Percentiles rank a stretch among this genome's conserved stretches.
These are phyloP conservation scores for Neoascia interrupta DNA, from an alignment of 2,888 invertebrate species.

Conservation along the genomic window DNA sequence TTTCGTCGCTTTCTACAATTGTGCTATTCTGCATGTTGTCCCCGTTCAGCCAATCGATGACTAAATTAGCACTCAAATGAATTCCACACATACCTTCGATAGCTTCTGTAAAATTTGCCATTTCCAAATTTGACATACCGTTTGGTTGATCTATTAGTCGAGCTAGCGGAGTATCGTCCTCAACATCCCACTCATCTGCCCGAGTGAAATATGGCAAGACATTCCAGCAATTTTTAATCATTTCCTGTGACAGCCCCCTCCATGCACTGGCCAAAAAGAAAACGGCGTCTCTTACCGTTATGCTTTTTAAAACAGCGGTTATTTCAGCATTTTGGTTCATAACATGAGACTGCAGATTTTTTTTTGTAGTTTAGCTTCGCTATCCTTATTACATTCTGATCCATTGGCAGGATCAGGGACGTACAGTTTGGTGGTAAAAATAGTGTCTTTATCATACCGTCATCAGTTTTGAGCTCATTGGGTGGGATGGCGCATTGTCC, in stretches of 20 bases:
- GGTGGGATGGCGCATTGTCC: conserved; percentile 7
- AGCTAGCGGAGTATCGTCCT: conserved; percentile 5
- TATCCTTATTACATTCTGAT: neutral
- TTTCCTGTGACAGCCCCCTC: neutral
- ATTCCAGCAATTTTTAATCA: neutral
- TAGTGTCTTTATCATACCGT: conserved; percentile 4
- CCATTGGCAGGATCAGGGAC: too few species aligned
- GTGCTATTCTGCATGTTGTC: conserved; percentile 6
- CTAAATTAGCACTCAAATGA: neutral
- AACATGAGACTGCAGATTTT: neutral
- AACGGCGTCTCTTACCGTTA: neutral
- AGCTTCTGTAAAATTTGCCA: conserved; percentile 7
- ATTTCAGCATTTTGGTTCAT: neutral
- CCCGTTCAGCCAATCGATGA: neutral
- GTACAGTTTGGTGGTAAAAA: too few species aligned
- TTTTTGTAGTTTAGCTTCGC: too few species aligned
- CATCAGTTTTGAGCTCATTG: conserved; percentile 4
- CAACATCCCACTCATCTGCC: conserved; percentile 9
- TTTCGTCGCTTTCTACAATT: neutral
- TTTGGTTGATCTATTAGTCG: conserved; percentile 2
- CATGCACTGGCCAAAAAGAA: neutral
- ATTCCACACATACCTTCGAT: neutral
- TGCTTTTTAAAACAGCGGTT: neutral
- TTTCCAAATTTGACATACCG: conserved; percentile 7
- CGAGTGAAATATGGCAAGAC: conserved; percentile 17